Evolutionary conservation across 2,797 vertebrate species (phyloP).

Genomic region (Acanthis flammea): DNA sequence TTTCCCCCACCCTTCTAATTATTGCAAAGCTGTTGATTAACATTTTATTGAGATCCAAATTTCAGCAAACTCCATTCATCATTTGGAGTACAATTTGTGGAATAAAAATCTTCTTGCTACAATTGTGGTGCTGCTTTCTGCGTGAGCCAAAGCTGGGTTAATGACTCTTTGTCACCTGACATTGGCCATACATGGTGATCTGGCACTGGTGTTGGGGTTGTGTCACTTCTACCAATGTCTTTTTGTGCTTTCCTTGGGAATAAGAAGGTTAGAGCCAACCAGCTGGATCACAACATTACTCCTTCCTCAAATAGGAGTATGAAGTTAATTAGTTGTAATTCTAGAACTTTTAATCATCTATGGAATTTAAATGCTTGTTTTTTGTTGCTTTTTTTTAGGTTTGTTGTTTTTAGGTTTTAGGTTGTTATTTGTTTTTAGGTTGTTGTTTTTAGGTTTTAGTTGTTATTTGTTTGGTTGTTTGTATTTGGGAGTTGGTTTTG

Average conservation of each 20-base stretch:
- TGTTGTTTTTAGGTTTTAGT: neutral
- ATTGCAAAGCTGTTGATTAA: neutral
- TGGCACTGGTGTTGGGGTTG: rapidly evolving
- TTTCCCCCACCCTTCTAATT: rapidly evolving
- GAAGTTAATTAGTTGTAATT: neutral
- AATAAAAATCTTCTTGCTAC: neutral
- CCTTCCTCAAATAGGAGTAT: neutral
- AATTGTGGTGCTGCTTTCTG: neutral
- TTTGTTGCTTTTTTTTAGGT: too few species aligned
- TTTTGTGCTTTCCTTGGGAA: neutral
- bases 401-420: neutral
- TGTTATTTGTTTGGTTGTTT: neutral
- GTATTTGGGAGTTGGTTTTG: neutral
- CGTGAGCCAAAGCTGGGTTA: neutral
- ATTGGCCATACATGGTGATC: neutral
- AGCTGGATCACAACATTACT: rapidly evolving
- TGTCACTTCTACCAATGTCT: rapidly evolving
- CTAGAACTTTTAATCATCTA: neutral
- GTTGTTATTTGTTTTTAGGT: neutral
- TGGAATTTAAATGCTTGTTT: neutral
- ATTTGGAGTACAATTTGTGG: neutral
- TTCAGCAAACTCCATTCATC: rapidly evolving
- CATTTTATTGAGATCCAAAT: neutral
- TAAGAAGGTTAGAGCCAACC: neutral
- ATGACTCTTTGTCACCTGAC: neutral